Base-by-base conservation (phyloP, 2,888 invertebrate genomes). In the Diaphora mendica region DNA sequence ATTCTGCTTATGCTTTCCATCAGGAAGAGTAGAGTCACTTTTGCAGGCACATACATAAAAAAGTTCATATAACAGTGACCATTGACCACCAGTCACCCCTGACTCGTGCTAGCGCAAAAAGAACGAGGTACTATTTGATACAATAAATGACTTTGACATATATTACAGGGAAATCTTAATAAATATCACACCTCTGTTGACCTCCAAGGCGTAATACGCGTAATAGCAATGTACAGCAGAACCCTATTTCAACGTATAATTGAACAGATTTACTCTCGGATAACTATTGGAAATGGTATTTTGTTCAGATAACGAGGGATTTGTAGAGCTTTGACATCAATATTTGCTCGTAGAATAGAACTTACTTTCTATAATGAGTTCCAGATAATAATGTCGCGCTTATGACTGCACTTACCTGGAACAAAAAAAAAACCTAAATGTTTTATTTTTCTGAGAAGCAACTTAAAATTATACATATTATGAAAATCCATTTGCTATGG, bases 401-500 rank as follows among this genome's bases (percentile, higher is more conserved):
- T 87, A 88, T 82, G 86, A 86, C 77, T 83, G 77, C 77, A 83
- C 91, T 91, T 91, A 92, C 92, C 91, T 92, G 91, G 39, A 88
- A 89, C 64, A 85, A 83, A 83, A 82, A 81, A 85, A 76, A 75
- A 73, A 13, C 23, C 23, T 13, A 23, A 68, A 73, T 74, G 69
- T 76, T 74, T 82, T 81, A 59, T 59, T 26, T 26, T 26, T n/a
- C 3, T 23, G 9, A 9, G 1, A n/a, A 55, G 2, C 9, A 5
- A 55, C n/a, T 3, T n/a, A 8, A 8, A 51, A 51, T n/a, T n/a
- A n/a, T n/a, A 51, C 23, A 8, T 51, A 55, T 55, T 9, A 9
- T 55, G n/a, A n/a, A n/a, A 55, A 9, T 55, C 2, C 11, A 3
- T 3, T 3, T 55, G 55, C n/a, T 55, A n/a, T 55, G 23, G n/a